Evolutionary conservation across 2,797 vertebrate genomes (phyloP), one percentile per base, ranked within the genome.

Genomic region (Pygocentrus nattereri): DNA sequence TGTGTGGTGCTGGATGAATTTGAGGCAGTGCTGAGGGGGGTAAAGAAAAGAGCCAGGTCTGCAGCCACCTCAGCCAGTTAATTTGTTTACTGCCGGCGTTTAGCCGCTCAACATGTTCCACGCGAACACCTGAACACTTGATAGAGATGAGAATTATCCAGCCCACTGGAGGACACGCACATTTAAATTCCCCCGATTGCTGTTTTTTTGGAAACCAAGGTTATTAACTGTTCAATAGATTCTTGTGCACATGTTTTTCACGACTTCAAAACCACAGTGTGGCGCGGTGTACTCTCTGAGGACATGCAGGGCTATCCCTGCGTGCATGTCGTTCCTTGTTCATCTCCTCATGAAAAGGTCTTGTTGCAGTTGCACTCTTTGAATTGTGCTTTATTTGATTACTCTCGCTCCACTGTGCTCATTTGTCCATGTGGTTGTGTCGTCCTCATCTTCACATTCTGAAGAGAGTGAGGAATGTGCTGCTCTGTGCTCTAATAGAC

Each of bases 191-290:
- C 82, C 76, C 72, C 31, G 68, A 83, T 65, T 77, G 80, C 64
- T 5, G 59, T 62, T 80, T 68, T 68, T 69, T 84, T 75, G 58
- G 71, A 68, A 62, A 76, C 81, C 72, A 82, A 81, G 61, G 83
- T 85, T 88, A 84, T 85, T 84, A 86, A 82, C 83, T 80, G 79
- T 84, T 88, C 81, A 85, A 80, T 85, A 86, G 81, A 80, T 82
- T 78, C 47, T 80, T 73, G n/a, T n/a, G n/a, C n/a, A 56, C 79
- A 68, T 59, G 41, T 65, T 69, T 79, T 82, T 23, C 18, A 15
- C 19, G 41, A 74, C 65, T 80, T 80, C 69, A 80, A 83, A 80
- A 83, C 44, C 74, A 69, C 52, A 62, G 73, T 49, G 25, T 74
- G 38, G 65, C 49, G 27, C 21, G 6, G 49, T 49, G 67, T 69